These are phyloP conservation scores for Lutjanus campechanus DNA, from an alignment of 2,797 vertebrate genomes.

Conservation along the genomic window DNA sequence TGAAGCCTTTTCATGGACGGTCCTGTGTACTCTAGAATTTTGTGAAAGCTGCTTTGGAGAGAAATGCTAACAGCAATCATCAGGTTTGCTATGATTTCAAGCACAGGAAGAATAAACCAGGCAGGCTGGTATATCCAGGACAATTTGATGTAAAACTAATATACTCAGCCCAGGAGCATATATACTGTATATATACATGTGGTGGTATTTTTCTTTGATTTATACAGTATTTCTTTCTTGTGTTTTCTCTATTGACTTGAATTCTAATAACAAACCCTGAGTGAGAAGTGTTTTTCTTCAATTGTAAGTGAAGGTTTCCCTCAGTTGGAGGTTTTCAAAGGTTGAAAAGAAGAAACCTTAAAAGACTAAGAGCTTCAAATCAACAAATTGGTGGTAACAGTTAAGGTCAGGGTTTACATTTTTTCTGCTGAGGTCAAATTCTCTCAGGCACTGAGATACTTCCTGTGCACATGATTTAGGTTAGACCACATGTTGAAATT, in stretches of 20 bases:
- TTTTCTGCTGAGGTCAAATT: not conserved
- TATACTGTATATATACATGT: not conserved
- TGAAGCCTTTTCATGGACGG: conserved; percentile 55
- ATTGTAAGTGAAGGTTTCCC: not conserved
- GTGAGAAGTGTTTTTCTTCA: not conserved
- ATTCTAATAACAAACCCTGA: conserved; percentile 1
- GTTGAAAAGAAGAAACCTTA: not conserved
- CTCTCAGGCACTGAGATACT: not conserved
- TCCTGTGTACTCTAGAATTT: conserved; percentile 49
- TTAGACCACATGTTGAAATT: not conserved
- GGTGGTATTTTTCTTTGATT: conserved; percentile 13
- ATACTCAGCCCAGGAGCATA: conserved; percentile 32
- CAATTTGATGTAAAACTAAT: conserved; percentile 47
- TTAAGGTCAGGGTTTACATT: not conserved
- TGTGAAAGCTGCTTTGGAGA: conserved; percentile 68
- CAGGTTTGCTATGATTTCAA: conserved; percentile 66
- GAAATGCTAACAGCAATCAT: conserved; percentile 69
- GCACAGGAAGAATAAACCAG: conserved; percentile 48
- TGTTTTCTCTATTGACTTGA: conserved; percentile 14
- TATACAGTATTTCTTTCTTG: not conserved
- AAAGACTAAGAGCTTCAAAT: not conserved
- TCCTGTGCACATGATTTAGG: conserved; percentile 5
- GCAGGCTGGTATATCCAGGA: conserved; percentile 12
- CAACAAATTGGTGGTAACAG: conserved; percentile 4
- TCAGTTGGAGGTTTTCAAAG: not conserved